Evolutionary conservation across 2,113 vertebrate genomes (phyloP).

Genomic region (Brienomyrus longianalis): DNA sequence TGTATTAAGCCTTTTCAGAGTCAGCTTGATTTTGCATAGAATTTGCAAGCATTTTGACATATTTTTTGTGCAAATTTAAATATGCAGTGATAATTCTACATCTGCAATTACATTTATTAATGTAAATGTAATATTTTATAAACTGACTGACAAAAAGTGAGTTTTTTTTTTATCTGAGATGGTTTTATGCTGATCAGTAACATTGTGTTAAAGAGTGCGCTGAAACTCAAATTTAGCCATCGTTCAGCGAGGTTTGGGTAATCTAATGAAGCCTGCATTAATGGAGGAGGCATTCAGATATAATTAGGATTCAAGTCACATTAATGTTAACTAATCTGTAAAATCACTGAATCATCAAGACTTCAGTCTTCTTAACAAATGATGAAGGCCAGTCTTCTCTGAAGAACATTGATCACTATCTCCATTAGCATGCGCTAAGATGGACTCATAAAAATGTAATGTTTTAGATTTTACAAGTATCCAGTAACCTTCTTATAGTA

Average conservation of each 20-base stretch:
- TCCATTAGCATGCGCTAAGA: background rate
- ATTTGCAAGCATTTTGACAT: background rate
- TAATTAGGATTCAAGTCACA: conserved; percentile 2
- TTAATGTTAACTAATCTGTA: conserved; percentile 6
- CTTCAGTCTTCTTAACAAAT: background rate
- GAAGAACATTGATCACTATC: background rate
- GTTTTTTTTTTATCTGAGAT: background rate
- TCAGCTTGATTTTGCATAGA: background rate
- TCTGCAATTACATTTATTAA: background rate
- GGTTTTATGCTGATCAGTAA: background rate
- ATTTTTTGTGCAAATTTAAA: background rate
- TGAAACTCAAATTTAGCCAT: background rate
- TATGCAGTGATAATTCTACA: background rate
- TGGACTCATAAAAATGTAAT: background rate
- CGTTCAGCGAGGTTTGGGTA: background rate
- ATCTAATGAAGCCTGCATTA: background rate
- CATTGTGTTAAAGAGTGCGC: background rate
- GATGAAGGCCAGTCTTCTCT: background rate
- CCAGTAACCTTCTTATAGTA: background rate
- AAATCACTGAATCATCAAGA: background rate
- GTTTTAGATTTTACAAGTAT: background rate
- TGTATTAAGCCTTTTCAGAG: background rate
- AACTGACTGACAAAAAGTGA: background rate
- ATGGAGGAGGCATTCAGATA: background rate
- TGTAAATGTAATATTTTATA: background rate